A percentile compares a stretch with the other conserved stretches of the same genome.
These are phyloP conservation scores for Allygus modestus DNA, from an alignment of 2,888 invertebrate species.

Conservation along the genomic window DNA sequence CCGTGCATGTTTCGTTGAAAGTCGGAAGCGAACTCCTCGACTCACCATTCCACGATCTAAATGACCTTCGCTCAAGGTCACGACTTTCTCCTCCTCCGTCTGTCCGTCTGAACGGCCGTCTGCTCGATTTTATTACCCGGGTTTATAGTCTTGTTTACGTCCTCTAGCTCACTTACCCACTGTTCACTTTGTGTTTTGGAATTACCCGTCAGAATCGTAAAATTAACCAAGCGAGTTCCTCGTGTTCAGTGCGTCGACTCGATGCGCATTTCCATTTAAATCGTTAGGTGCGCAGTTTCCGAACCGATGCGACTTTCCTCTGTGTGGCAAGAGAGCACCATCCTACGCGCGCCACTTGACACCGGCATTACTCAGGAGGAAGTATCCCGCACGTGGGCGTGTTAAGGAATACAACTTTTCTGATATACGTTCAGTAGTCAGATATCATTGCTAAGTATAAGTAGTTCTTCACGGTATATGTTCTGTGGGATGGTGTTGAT, in stretches of 20 bases:
- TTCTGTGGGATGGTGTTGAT: too few relatives aligned
- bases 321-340: neutral
- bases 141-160: conserved; percentile 40
- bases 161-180: neutral
- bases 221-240: neutral
- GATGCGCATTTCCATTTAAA: neutral
- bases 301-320: neutral
- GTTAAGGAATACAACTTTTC: too few relatives aligned
- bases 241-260: neutral
- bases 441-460: too few relatives aligned
- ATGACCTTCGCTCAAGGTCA: conserved; percentile 41
- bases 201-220: neutral
- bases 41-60: conserved; percentile 28
- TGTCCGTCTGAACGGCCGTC: neutral
- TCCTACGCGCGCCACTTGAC: neutral
- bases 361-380: neutral
- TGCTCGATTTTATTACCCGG: conserved; percentile 15
- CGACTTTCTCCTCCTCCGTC: conserved; percentile 23
- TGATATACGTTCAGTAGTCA: too few relatives aligned
- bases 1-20: neutral
- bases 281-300: neutral
- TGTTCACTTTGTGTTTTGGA: neutral
- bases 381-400: neutral
- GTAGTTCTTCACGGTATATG: too few relatives aligned
- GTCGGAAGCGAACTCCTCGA: conserved; percentile 18